Evolutionary conservation across 1,140 invertebrate species (phyloP).

Genomic region (Acromyrmex heyeri): DNA sequence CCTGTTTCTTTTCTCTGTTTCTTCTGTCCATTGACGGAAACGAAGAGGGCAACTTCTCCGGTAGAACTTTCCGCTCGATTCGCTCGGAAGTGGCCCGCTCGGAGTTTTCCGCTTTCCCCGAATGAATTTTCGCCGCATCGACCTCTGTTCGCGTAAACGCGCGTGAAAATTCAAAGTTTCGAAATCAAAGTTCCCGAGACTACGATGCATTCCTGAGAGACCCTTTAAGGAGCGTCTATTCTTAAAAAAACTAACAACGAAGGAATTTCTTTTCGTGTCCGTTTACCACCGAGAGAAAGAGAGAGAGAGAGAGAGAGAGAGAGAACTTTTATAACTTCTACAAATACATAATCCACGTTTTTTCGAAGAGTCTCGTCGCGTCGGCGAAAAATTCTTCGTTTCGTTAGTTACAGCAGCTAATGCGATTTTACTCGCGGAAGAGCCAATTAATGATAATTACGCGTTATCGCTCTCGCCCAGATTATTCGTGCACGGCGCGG

Average conservation of each 20-base stretch:
- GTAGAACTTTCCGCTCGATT: conserved; percentile 48
- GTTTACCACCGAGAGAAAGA: not conserved
- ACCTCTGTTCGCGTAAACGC: conserved; percentile 28
- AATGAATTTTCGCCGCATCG: conserved; percentile 45
- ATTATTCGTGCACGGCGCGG: conserved; percentile 37
- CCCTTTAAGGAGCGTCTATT: not conserved
- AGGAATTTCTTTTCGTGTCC: not conserved
- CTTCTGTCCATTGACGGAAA: conserved; percentile 39
- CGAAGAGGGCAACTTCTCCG: conserved; percentile 24
- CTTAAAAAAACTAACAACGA: not conserved
- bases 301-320: no score
- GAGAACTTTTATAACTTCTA: not conserved
- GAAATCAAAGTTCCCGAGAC: conserved; percentile 26
- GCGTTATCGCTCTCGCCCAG: conserved; percentile 41
- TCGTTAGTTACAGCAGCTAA: conserved; percentile 6
- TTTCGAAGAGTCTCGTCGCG: not conserved
- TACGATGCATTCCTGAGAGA: not conserved
- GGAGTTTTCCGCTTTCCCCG: conserved; percentile 16
- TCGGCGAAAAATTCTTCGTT: conserved; percentile 17
- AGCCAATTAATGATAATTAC: conserved; percentile 64
- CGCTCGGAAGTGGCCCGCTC: conserved; percentile 48
- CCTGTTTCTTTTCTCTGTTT: conserved; percentile 50
- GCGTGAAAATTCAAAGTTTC: conserved; percentile 54
- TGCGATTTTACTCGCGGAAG: conserved; percentile 45
- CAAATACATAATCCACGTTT: not conserved